Conservation (phyloP, 2,797 vertebrate species). For the Rhabdomys pumilio region DNA sequence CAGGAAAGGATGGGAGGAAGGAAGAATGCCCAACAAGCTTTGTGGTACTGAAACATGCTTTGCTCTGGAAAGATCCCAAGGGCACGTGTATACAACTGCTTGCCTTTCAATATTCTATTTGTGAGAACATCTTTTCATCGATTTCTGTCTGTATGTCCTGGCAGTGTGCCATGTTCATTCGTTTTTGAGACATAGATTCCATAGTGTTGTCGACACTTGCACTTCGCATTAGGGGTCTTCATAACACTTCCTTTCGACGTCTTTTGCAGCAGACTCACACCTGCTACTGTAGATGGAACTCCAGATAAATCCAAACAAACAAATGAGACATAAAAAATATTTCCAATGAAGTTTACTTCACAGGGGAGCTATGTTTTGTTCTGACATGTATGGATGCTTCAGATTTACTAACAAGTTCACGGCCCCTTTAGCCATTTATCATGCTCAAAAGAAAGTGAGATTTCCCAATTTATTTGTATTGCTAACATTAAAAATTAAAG, state of each 20-base stretch:
- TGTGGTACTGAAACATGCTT: slow-evolving; percentile 20
- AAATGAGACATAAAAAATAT: slow-evolving; percentile 11
- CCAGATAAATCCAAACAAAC: slow-evolving; percentile 60
- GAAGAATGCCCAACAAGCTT: background rate
- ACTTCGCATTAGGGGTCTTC: slow-evolving; percentile 62
- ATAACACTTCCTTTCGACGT: slow-evolving; percentile 73
- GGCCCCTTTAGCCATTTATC: background rate
- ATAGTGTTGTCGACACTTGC: background rate
- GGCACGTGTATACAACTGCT: slow-evolving; percentile 59
- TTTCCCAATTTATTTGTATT: slow-evolving; percentile 10
- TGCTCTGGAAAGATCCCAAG: slow-evolving; percentile 62
- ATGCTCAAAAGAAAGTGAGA: slow-evolving; percentile 18
- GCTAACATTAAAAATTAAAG: slow-evolving; percentile 41
- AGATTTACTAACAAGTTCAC: slow-evolving; percentile 7
- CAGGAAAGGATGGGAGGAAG: background rate
- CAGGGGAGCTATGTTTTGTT: slow-evolving; percentile 20
- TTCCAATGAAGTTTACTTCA: background rate
- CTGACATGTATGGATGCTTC: background rate
- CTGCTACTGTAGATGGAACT: slow-evolving; percentile 65
- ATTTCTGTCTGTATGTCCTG: slow-evolving; percentile 75
- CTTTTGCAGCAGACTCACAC: slow-evolving; percentile 69
- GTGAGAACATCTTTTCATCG: slow-evolving; percentile 80
- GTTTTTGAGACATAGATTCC: slow-evolving; percentile 71
- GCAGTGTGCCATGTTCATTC: slow-evolving; percentile 64
- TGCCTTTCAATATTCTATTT: slow-evolving; percentile 79